Evolutionary conservation across 2,113 vertebrate species (phyloP), one percentile per base, ranked within the genome.

Genomic region (Salvator merianae): DNA sequence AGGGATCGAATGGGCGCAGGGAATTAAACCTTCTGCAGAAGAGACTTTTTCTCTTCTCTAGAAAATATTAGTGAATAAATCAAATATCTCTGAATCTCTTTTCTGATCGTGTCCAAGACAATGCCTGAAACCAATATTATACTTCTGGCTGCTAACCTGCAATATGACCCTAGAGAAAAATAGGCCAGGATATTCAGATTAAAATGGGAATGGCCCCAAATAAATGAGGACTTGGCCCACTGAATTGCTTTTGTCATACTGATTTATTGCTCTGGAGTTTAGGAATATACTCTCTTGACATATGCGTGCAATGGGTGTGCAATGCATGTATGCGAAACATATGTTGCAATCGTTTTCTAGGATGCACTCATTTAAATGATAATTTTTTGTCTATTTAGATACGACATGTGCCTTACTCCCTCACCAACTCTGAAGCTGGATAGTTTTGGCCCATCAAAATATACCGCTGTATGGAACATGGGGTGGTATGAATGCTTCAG

Each of bases 311-410:
- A 84, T 47, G 76, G 24, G 38, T 43, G 38, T 84, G 30, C 38
- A 78, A 32, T 26, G 24, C 20, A 43, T 78, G 55, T 26, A 72
- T 84, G 83, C 68, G 40, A 78, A 84, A 79, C 69, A 62, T 79
- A 47, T 71, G 68, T 47, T 79, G 30, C 66, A 63, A 62, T 62
- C 34, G 16, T 82, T 73, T 8, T n/a, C 26, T 53, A 73, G 53
- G 53, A 55, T 53, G 53, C 34, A n/a, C 26, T 72, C 53, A 63
- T 71, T 50, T 32, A 53, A 68, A 68, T 71, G 12, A 40, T 59
- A 32, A 26, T 63, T 43, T 79, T 28, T 79, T 36, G 66, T 78
- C 13, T 53, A 30, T 63, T 14, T 36, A 28, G 10, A 13, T 43
- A 34, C 24, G 12, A 69, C 16, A 26, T 59, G 12, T 55, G 9